These are phyloP conservation scores for Erebia epiphron DNA, from an alignment of 2,888 invertebrate genomes.

Conservation along the genomic window DNA sequence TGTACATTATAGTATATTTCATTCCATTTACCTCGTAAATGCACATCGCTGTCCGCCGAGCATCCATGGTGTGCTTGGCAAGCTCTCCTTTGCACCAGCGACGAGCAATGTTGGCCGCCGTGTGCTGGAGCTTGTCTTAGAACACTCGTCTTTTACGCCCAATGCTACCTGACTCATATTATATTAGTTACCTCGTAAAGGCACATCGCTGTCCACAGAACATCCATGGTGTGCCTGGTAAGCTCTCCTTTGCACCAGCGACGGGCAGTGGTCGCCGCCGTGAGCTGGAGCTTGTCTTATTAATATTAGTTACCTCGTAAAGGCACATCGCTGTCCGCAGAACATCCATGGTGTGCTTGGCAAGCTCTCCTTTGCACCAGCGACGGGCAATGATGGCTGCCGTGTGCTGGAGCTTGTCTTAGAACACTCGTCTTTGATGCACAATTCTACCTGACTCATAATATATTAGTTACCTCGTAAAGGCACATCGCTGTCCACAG, in stretches of 20 bases:
- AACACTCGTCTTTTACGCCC: conserved; percentile 86
- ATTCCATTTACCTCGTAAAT: conserved; percentile 85
- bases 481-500: conserved; percentile 88
- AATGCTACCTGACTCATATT: conserved; percentile 85
- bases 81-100: conserved; percentile 90
- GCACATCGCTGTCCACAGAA: conserved; percentile 88
- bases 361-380: conserved; percentile 92
- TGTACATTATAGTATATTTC: too few relatives aligned
- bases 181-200: conserved; percentile 85
- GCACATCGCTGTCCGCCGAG: conserved; percentile 87
- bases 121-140: conserved; percentile 59
- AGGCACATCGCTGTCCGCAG: conserved; percentile 87
- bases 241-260: too few relatives aligned
- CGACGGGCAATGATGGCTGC: conserved; percentile 80
- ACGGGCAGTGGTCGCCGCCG: too few relatives aligned
- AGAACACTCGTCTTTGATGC: conserved; percentile 85
- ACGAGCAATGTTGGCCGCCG: conserved; percentile 79
- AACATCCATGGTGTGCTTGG: conserved; percentile 89
- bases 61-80: conserved; percentile 91
- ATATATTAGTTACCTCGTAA: conserved; percentile 84
- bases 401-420: conserved; percentile 64
- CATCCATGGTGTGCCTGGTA: too few relatives aligned
- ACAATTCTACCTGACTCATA: conserved; percentile 87
- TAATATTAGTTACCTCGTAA: conserved; percentile 90
- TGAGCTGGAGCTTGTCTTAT: too few relatives aligned